Evolutionary conservation across 2,888 invertebrate genomes (phyloP), one percentile per base, ranked within the genome.

Genomic region (Lycocerus yunnanus): DNA sequence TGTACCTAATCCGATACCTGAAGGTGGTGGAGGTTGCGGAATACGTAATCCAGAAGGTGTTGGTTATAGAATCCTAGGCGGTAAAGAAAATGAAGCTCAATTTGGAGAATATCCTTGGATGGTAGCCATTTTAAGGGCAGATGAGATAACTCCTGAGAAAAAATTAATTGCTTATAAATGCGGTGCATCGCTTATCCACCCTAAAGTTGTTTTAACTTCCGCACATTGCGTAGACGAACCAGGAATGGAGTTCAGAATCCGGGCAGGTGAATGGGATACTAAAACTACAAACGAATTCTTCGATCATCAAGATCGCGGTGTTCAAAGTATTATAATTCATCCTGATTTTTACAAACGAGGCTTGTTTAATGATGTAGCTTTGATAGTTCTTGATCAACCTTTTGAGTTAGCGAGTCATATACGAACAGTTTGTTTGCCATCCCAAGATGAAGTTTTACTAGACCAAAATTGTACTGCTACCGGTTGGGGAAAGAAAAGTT

Each of bases 91-190:
- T 58, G 94, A 95, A 84, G 89, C 91, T 0, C 91, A 93, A 81
- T 95, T 92, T 78, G 95, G 92, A 0, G 95, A 95, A 85, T 95
- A 94, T 84, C 94, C 95, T 0, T 95, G 95, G 95, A 93, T 94
- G 92, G 91, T 93, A 0, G 94, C 94, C 0, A 87, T 95, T 21
- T 85, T 94, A 73, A 87, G n/a, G n/a, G n/a, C 89, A 69, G 89
- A 90, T 75, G 90, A 91, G 76, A 82, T 84, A 0, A 87, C 91
- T 0, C 88, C 89, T 13, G 87, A 87, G 0, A 84, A 87, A 66
- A 90, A 89, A 82, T 84, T 90, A 60, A 90, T 89, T 80, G 88
- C 91, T 4, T 95, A 94, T 85, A 90, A 93, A 15, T 95, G 95
- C 61, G 96, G 96, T 0, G 96, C 95, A 0, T 92, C 95, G 0